Conservation (phyloP, 2,888 invertebrate species). For the Blastobasis adustella region DNA sequence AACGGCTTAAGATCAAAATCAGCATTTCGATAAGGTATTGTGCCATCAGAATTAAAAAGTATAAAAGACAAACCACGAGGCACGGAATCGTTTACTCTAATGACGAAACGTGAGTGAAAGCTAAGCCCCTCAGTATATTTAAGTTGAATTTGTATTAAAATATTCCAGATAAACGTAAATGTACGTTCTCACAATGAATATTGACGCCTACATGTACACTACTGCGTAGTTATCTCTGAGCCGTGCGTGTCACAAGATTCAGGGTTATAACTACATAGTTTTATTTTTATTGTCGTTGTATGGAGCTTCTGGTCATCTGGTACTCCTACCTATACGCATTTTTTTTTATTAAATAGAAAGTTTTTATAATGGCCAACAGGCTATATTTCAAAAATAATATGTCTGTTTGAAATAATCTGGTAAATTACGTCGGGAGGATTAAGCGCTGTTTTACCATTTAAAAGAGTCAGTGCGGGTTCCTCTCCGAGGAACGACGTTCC, state of each 20-base stretch:
- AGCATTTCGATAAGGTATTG: background rate
- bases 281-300: background rate
- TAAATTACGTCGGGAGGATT: background rate
- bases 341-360: no score
- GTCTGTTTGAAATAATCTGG: no score
- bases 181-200: slow-evolving; percentile 24
- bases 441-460: background rate
- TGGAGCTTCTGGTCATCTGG: background rate
- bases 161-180: slow-evolving; percentile 36
- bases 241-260: background rate
- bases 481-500: no score
- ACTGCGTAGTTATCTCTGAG: slow-evolving; percentile 3
- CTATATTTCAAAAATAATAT: no score
- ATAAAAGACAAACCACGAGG: slow-evolving; percentile 27
- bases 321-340: background rate
- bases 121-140: slow-evolving; percentile 33
- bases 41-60: slow-evolving; percentile 27
- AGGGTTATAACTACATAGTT: slow-evolving; percentile 1
- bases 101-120: slow-evolving; percentile 64
- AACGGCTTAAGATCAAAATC: no score
- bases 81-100: slow-evolving; percentile 45
- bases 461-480: no score
- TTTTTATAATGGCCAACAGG: no score
- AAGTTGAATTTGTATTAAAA: slow-evolving; percentile 40
- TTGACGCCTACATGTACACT: slow-evolving; percentile 23